phyloP scores from a whole-genome alignment of 2,113 vertebrate species.

The Otus sunia region DNA sequence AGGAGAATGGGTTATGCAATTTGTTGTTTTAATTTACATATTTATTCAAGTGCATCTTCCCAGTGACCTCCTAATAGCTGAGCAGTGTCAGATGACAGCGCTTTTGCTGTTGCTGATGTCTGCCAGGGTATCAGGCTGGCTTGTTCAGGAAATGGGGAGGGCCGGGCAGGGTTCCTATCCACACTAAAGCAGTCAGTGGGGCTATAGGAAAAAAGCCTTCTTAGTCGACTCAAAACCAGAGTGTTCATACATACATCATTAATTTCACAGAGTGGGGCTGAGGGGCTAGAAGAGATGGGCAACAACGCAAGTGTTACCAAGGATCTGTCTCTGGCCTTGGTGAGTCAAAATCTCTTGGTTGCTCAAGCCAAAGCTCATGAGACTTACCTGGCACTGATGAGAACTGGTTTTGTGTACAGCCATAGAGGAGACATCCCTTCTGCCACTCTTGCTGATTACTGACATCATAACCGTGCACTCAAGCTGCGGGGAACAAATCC shows the following conservation, averaged over 20 bases:
- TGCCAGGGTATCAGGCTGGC: neutral
- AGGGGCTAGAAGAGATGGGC: neutral
- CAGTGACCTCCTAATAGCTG: neutral
- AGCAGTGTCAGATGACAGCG: neutral
- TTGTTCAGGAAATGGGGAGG: neutral
- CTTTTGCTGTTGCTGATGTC: neutral
- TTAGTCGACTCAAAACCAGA: neutral
- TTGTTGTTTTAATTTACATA: slow-evolving; percentile 20
- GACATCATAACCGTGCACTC: rapidly evolving
- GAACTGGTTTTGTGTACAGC: neutral
- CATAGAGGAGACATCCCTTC: neutral
- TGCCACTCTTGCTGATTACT: neutral
- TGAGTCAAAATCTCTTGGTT: neutral
- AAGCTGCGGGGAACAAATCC: neutral
- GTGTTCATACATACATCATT: neutral
- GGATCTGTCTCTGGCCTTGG: neutral
- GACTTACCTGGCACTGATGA: neutral
- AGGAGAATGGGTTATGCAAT: slow-evolving; percentile 3
- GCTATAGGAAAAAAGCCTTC: neutral
- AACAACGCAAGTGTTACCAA: neutral
- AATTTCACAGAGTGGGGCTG: neutral
- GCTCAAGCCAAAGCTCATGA: neutral
- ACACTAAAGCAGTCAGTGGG: neutral
- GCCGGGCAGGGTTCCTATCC: neutral
- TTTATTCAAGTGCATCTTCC: slow-evolving; percentile 5